Evolutionary conservation across 2,888 invertebrate species (phyloP).

Genomic region (Pachydiplax longipennis): DNA sequence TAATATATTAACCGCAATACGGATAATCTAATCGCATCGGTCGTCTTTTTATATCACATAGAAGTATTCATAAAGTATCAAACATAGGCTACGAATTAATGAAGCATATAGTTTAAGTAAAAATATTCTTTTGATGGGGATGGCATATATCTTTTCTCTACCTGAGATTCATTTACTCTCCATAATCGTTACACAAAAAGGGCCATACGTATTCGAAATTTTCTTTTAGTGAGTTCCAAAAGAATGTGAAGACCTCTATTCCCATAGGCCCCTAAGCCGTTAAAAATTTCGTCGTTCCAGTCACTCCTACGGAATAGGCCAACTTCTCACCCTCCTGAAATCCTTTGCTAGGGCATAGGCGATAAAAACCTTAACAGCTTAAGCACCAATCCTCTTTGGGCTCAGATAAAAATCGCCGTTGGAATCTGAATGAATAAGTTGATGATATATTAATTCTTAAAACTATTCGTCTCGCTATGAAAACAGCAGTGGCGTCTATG

Average conservation of each 20-base stretch:
- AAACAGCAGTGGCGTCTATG: no score
- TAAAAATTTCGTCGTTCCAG: not conserved
- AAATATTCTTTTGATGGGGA: no score
- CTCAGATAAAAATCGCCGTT: not conserved
- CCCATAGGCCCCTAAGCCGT: not conserved
- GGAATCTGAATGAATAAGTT: not conserved
- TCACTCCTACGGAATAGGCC: not conserved
- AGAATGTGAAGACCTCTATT: not conserved
- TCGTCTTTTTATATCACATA: no score
- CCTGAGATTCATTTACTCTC: no score
- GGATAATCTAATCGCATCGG: no score
- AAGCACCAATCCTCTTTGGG: not conserved
- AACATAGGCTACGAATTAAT: no score
- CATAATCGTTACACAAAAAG: not conserved
- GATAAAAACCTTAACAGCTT: constrained; percentile 11
- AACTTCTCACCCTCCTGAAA: not conserved
- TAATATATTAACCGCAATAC: no score
- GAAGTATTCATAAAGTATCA: no score
- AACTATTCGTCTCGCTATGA: no score
- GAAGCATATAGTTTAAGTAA: no score
- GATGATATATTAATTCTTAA: no score
- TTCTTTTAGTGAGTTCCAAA: not conserved
- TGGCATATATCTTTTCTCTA: no score
- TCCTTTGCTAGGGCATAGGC: constrained; percentile 1
- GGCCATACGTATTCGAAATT: not conserved